Evolutionary conservation across 2,888 invertebrate genomes (phyloP).

Genomic region (Agrotis clavis): DNA sequence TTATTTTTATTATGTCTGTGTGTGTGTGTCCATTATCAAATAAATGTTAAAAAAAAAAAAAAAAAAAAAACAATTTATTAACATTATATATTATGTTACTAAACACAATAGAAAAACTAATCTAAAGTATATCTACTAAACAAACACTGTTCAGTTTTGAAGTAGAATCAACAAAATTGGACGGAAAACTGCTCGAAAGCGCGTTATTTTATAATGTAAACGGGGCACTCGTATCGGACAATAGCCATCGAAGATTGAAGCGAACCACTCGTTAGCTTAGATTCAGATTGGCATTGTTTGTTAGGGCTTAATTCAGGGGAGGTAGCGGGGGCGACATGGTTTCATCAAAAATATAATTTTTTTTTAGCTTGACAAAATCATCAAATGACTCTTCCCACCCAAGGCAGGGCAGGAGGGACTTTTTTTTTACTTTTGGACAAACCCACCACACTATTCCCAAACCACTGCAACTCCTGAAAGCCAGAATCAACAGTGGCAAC

Average conservation of each 20-base stretch:
- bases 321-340: slow-evolving; percentile 30
- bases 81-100: background rate
- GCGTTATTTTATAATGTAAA: slow-evolving; percentile 69
- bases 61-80: background rate
- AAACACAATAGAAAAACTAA: slow-evolving; percentile 6
- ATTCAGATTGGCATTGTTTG: slow-evolving; percentile 73
- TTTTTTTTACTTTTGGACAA: too few relatives aligned
- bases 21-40: too few relatives aligned
- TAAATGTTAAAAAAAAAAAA: too few relatives aligned
- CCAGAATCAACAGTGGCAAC: too few relatives aligned
- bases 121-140: background rate
- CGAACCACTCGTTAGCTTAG: slow-evolving; percentile 70
- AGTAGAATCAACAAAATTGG: slow-evolving; percentile 35
- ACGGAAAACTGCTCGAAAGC: slow-evolving; percentile 34
- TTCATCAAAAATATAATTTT: too few relatives aligned
- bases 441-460: too few relatives aligned
- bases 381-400: too few relatives aligned
- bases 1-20: too few relatives aligned
- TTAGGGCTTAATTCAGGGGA: slow-evolving; percentile 37
- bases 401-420: too few relatives aligned
- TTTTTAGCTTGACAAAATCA: too few relatives aligned
- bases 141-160: slow-evolving; percentile 27
- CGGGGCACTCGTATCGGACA: slow-evolving; percentile 75
- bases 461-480: too few relatives aligned
- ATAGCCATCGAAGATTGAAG: slow-evolving; percentile 74